Base-by-base conservation (phyloP, 2,113 vertebrate species). In the Machaerirhynchus nigripectus region DNA sequence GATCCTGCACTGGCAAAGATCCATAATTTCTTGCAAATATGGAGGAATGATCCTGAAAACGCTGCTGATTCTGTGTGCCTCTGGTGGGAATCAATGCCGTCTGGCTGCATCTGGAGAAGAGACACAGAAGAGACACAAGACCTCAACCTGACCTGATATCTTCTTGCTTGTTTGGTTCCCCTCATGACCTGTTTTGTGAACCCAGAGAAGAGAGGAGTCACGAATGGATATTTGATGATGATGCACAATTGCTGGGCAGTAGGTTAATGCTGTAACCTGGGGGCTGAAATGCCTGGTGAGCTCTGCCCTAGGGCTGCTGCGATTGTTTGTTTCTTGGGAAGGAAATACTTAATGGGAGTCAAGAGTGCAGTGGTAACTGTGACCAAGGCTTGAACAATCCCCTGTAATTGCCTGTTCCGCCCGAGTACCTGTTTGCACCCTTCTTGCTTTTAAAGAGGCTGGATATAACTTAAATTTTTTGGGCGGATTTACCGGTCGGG, bases 191-290 rank as follows among this genome's bases (percentile, higher is more conserved):
- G 80, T 55, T 90, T 82, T 63, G 68, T 87, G 91, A 94, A 92
- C 75, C 39, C 40, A 47, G 89, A 55, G 73, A 84, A 57, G 30
- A 69, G 35, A 68, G 37, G 55, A 87, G 71, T 55, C 78, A 11
- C 1, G 3, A 53, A 69, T 70, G 80, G 79, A 3, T 94, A 61
- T 75, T 42, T 90, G 94, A 84, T 90, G 87, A 82, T 92, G 95
- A 56, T 89, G 82, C 69, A 39, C 83, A 55, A 40, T 81, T 93
- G 40, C 68, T 90, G 89, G 87, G 95, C 94, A 90, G 49, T 84
- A 86, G 90, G 77, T 93, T 95, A 95, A 57, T 55, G 81, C 84
- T 91, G 67, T 87, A 63, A 81, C 64, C 9, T 90, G 77, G 78
- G 74, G 67, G 82, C 35, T 91, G 53, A 89, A 95, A 65, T 68